Conservation (phyloP, 1,140 invertebrate genomes). For the Drosophila repleta region DNA sequence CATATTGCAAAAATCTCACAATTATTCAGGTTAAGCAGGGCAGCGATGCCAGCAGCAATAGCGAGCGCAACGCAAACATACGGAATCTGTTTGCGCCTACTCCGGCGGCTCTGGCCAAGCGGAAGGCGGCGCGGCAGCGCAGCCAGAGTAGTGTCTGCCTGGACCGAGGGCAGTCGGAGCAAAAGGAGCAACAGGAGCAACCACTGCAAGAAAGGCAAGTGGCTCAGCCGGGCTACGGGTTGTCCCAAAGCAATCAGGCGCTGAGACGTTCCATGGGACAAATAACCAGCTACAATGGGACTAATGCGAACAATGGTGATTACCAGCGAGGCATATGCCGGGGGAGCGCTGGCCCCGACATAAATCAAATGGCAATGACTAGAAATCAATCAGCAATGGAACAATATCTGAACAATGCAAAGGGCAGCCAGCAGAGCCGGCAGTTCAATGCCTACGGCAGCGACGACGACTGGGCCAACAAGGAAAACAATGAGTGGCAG, state of each 20-base stretch:
- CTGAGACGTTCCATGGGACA: slow-evolving; percentile 41
- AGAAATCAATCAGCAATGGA: slow-evolving; percentile 75
- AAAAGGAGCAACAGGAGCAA: slow-evolving; percentile 8
- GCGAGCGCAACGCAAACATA: slow-evolving; percentile 74
- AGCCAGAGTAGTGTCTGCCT: slow-evolving; percentile 69
- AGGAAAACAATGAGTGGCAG: slow-evolving; percentile 51
- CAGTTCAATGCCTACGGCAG: slow-evolving; percentile 44
- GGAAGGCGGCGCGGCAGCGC: slow-evolving; percentile 60
- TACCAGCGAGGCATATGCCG: slow-evolving; percentile 16
- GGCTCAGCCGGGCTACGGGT: slow-evolving; percentile 20
- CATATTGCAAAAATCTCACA: slow-evolving; percentile 50
- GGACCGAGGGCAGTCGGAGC: slow-evolving; percentile 43
- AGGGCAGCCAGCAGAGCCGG: slow-evolving; percentile 11
- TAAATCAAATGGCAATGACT: slow-evolving; percentile 75
- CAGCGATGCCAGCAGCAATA: slow-evolving; percentile 33
- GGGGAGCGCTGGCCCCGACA: slow-evolving; percentile 31
- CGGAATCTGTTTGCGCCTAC: slow-evolving; percentile 72
- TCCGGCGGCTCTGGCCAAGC: slow-evolving; percentile 48
- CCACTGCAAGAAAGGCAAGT: slow-evolving; percentile 4
- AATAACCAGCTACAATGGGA: slow-evolving; percentile 46
- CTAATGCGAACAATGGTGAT: slow-evolving; percentile 43
- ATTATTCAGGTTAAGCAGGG: slow-evolving; percentile 73
- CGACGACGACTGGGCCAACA: slow-evolving; percentile 13
- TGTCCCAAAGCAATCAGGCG: slow-evolving; percentile 23
- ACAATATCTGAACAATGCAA: slow-evolving; percentile 62